Evolutionary conservation across 2,797 vertebrate species (phyloP).

Genomic region (Poecilia gillii): DNA sequence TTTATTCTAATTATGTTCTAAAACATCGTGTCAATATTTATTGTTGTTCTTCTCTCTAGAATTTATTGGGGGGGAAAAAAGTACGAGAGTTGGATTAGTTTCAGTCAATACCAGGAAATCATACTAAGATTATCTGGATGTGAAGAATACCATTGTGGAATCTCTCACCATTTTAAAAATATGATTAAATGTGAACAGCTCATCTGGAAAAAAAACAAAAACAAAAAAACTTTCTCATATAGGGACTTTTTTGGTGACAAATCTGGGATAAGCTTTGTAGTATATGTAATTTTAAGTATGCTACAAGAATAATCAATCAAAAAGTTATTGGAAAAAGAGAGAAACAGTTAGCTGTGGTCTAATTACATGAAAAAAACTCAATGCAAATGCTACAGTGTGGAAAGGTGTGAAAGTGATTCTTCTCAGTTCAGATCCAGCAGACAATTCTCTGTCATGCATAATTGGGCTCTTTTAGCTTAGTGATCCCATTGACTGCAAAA

Average conservation of each 20-base stretch:
- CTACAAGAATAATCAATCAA: constrained; percentile 51
- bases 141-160: neutral
- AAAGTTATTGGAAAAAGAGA: constrained; percentile 28
- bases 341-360: constrained; percentile 37
- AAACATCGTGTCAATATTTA: neutral
- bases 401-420: constrained; percentile 70
- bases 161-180: neutral
- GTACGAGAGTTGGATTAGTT: neutral
- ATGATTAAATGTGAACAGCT: neutral
- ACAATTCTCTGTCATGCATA: constrained; percentile 47
- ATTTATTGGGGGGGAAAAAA: neutral
- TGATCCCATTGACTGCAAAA: constrained; percentile 48
- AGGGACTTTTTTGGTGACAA: neutral
- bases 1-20: no score
- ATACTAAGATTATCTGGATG: neutral
- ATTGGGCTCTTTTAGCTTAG: constrained; percentile 53
- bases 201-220: neutral
- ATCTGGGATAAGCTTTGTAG: neutral
- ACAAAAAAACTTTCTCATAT: neutral
- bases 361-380: constrained; percentile 46
- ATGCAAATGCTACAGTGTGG: constrained; percentile 60
- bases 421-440: constrained; percentile 41
- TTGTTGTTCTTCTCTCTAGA: neutral
- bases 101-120: neutral
- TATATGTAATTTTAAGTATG: constrained; percentile 30